Evolutionary conservation across 2,888 invertebrate species (phyloP), one percentile per base, ranked within the genome.

Genomic region (Allygus modestus): DNA sequence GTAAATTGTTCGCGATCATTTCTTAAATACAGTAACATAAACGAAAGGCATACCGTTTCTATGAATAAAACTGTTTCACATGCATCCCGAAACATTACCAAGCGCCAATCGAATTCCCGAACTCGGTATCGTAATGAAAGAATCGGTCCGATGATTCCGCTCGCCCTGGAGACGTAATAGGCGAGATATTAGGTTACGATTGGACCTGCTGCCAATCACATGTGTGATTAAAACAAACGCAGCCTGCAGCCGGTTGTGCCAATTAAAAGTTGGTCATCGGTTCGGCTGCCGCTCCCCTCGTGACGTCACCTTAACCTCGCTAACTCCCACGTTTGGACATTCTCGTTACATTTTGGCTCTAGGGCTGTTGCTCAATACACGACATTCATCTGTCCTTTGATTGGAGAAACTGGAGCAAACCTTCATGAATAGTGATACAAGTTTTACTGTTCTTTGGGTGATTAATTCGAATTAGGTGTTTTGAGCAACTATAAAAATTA

Each of bases 171-270:
- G 37, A 20, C 15, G 12, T 51, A 77, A 51, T 51, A 51, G 58
- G 17, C 37, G 37, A 33, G 43, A 77, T 77, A 77, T 79, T 58
- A 33, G 79, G 79, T 79, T 58, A 79, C 79, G 79, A 54, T 77
- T 77, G 77, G 51, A 54, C 58, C 54, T 1, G 58, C 31, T 79
- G 79, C 58, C 79, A 79, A 58, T 79, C 79, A 79, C n/a, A 58
- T 12, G 79, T 31, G 77, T 58, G 79, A 79, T 79, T 79, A 79
- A 77, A 79, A 79, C 79, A 77, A 11, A 41, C 77, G 37, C 79
- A 58, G 79, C 54, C 54, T 33, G 37, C 77, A 51, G 77, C 75
- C 51, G 26, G 15, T 77, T 12, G 77, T 15, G 58, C 79, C 79
- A 79, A 79, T 79, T 79, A 79, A 58, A 58, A 77, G 46, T 77